Evolutionary conservation across 1,140 invertebrate genomes (phyloP).

Genomic region (Himalopsyche phryganea): DNA sequence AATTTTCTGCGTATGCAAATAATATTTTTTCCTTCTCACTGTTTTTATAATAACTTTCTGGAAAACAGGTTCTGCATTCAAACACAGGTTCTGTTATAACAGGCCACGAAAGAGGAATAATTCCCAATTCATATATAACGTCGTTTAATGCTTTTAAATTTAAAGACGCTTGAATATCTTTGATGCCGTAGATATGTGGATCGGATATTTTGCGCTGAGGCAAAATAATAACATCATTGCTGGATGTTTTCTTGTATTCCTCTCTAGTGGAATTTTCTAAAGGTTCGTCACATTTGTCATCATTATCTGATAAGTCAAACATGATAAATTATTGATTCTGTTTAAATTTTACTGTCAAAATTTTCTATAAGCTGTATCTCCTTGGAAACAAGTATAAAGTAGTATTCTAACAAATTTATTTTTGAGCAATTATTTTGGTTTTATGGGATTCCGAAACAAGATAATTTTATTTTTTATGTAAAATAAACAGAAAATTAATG

Average conservation of each 20-base stretch:
- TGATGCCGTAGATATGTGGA: conserved; percentile 20
- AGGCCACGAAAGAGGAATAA: conserved; percentile 54
- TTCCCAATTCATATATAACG: conserved; percentile 48
- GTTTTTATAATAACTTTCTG: conserved; percentile 68
- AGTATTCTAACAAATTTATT: too few species aligned
- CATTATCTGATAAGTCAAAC: background rate
- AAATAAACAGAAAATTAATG: too few species aligned
- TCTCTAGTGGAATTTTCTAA: too few species aligned
- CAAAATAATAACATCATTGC: too few species aligned
- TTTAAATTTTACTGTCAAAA: background rate
- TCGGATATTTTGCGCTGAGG: background rate
- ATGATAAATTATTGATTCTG: too few species aligned
- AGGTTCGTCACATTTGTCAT: background rate
- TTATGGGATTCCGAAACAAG: too few species aligned
- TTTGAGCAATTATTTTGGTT: too few species aligned
- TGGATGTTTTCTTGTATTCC: too few species aligned
- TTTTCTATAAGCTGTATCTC: background rate
- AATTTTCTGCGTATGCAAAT: conserved; percentile 76
- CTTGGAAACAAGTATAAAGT: too few species aligned
- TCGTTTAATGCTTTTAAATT: conserved; percentile 38
- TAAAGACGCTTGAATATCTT: conserved; percentile 10
- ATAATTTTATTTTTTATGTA: too few species aligned
- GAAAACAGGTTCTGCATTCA: conserved; percentile 56
- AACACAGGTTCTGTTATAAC: conserved; percentile 48
- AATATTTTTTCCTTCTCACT: conserved; percentile 74